Evolutionary conservation across 2,888 invertebrate genomes (phyloP).

Genomic region (Maniola hyperantus): DNA sequence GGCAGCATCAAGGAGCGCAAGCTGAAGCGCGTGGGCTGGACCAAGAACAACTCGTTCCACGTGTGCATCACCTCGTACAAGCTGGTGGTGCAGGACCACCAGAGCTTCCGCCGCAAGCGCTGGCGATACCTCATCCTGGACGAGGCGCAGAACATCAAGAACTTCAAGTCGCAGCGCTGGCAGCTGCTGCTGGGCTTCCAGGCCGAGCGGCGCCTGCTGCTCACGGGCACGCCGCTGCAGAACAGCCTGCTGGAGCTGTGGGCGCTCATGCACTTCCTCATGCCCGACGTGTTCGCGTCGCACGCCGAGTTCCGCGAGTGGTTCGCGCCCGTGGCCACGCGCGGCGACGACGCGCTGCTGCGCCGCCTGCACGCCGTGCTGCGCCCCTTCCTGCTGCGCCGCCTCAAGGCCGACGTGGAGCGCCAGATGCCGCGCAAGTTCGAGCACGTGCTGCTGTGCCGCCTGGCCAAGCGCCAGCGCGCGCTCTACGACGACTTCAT

Average conservation of each 20-base stretch:
- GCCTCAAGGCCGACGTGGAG: conserved; percentile 97
- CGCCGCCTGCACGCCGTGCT: conserved; percentile 81
- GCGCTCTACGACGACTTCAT: conserved; percentile 99
- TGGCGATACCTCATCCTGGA: conserved; percentile 99
- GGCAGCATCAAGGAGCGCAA: conserved; percentile 98
- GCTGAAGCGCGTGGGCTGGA: conserved; percentile 96
- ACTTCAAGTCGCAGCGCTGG: conserved; percentile 99
- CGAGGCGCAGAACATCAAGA: conserved; percentile 99
- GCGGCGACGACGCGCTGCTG: conserved; percentile 53
- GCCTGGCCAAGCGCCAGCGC: conserved; percentile 97
- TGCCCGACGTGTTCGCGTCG: conserved; percentile 98
- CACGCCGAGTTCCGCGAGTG: conserved; percentile 98
- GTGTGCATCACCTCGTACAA: conserved; percentile 99
- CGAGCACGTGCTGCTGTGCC: conserved; percentile 96
- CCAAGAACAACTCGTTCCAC: conserved; percentile 98
- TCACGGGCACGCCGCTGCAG: conserved; percentile 98
- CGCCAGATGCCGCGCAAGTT: conserved; percentile 98
- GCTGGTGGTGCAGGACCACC: conserved; percentile 98
- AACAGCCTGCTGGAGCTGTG: conserved; percentile 98
- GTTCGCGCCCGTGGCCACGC: conserved; percentile 96
- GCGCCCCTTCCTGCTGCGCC: conserved; percentile 95
- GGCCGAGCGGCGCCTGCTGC: conserved; percentile 92
- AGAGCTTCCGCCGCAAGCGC: conserved; percentile 97
- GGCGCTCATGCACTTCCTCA: conserved; percentile 99
- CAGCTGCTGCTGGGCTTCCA: conserved; percentile 97